Percentiles rank a stretch among this genome's conserved stretches.
Conservation (phyloP, 2,797 vertebrate genomes). For the Tenualosa thibaudeaui region DNA sequence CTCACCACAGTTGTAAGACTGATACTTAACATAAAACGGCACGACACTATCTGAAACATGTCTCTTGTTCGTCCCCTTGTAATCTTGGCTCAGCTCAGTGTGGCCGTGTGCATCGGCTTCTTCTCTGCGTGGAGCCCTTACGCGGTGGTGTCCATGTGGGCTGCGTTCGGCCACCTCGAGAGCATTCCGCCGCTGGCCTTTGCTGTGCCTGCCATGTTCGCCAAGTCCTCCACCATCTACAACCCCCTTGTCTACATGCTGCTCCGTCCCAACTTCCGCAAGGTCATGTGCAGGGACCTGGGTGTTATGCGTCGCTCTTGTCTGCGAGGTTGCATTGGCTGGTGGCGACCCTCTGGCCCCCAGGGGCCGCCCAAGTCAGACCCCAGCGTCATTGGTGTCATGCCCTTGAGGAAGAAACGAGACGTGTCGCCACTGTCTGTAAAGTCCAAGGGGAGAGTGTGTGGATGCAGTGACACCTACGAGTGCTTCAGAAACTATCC, state of each 20-base stretch:
- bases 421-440: neutral
- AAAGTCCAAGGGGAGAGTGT: constrained; percentile 26
- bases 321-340: constrained; percentile 54
- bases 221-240: constrained; percentile 81
- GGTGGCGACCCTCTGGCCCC: neutral
- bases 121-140: constrained; percentile 80
- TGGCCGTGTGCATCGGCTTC: constrained; percentile 77
- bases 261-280: constrained; percentile 73
- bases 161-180: constrained; percentile 73
- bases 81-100: constrained; percentile 65
- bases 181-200: constrained; percentile 76
- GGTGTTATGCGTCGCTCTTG: constrained; percentile 56
- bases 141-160: constrained; percentile 79
- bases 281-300: constrained; percentile 61
- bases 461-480: constrained; percentile 54
- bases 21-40: neutral
- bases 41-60: neutral
- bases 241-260: constrained; percentile 75
- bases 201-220: constrained; percentile 77
- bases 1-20: neutral
- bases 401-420: constrained; percentile 15
- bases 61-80: neutral
- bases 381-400: constrained; percentile 43
- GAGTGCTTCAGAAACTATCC: constrained; percentile 64
- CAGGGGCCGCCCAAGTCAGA: constrained; percentile 40